Conservation (phyloP, 2,113 vertebrate genomes). For the Pantherophis guttatus region DNA sequence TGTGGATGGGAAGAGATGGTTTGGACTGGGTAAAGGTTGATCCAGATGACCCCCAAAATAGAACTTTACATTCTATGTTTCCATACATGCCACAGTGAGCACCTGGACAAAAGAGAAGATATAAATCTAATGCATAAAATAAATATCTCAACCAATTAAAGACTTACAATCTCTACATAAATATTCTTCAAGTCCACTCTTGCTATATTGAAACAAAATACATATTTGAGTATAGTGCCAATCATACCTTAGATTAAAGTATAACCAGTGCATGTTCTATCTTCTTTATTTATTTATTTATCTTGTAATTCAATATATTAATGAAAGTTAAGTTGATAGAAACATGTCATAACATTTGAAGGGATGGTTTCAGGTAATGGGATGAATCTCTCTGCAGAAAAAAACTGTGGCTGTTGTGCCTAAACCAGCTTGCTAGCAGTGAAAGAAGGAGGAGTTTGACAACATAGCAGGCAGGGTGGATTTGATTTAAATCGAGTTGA, state of each 20-base stretch:
- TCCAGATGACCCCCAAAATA: not conserved
- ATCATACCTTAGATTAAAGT: not conserved
- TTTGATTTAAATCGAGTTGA: too few species aligned
- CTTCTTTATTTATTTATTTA: not conserved
- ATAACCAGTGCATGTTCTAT: not conserved
- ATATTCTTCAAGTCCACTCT: not conserved
- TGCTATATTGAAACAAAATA: not conserved
- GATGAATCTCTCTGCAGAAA: not conserved
- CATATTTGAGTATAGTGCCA: not conserved
- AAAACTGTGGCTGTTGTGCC: not conserved
- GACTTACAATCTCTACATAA: not conserved
- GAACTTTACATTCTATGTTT: not conserved
- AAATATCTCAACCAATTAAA: not conserved
- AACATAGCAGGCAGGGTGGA: constrained; percentile 30
- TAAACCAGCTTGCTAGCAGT: not conserved
- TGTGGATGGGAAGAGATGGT: not conserved
- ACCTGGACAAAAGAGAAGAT: not conserved
- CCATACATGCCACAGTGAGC: not conserved
- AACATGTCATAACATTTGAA: not conserved
- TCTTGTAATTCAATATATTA: not conserved
- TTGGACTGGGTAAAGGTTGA: not conserved
- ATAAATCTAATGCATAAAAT: not conserved
- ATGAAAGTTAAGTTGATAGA: not conserved
- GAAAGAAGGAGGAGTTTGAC: constrained; percentile 35
- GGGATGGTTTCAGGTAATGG: not conserved